Conservation (phyloP, 2,113 vertebrate genomes). For the Ploceus nigricollis region DNA sequence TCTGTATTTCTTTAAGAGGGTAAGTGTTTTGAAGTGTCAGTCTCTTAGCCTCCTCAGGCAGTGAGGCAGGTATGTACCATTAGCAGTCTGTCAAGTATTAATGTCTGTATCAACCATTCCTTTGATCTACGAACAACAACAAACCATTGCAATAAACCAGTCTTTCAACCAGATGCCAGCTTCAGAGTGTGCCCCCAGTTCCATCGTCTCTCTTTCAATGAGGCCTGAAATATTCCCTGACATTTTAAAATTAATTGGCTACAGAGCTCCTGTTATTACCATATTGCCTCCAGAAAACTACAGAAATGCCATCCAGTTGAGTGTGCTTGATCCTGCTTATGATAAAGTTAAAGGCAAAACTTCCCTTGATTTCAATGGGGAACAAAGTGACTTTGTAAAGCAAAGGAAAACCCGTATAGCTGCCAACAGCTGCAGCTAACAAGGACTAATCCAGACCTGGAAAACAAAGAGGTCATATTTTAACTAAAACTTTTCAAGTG, state of each 20-base stretch:
- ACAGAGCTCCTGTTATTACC: neutral
- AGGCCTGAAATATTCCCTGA: neutral
- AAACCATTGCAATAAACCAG: neutral
- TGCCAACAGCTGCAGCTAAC: neutral
- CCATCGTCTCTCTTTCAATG: neutral
- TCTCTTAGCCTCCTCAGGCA: neutral
- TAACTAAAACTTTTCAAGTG: neutral
- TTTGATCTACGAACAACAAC: neutral
- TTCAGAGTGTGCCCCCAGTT: neutral
- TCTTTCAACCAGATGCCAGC: neutral
- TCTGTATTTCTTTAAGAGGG: neutral
- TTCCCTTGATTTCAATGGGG: neutral
- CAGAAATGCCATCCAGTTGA: neutral
- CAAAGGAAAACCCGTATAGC: neutral
- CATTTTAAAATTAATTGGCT: constrained; percentile 6
- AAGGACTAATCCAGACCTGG: neutral
- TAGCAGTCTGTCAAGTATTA: neutral
- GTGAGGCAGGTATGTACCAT: neutral
- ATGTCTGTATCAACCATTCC: neutral
- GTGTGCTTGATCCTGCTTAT: neutral
- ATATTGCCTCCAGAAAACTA: constrained; percentile 11
- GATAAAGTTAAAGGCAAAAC: neutral
- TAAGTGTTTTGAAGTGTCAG: neutral
- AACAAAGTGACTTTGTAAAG: neutral
- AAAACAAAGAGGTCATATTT: neutral